A percentile compares a stretch with the other conserved stretches of the same genome.
These are phyloP conservation scores for Ptychoptera albimana DNA, from an alignment of 2,888 invertebrate species.

Conservation along the genomic window DNA sequence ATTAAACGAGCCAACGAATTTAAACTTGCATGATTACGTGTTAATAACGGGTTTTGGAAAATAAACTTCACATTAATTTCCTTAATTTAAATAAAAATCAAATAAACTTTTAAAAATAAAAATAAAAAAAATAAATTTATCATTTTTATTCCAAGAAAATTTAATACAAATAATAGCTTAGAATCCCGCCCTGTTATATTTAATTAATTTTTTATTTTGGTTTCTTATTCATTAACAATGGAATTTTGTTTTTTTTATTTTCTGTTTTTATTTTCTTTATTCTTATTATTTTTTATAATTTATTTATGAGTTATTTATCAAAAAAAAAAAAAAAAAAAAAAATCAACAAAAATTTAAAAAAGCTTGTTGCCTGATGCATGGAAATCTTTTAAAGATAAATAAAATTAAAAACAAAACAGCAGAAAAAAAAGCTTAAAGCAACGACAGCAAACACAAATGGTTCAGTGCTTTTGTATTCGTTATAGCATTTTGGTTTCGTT, in stretches of 20 bases:
- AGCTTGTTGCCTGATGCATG: neutral
- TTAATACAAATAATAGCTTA: constrained; percentile 9
- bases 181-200: constrained; percentile 9
- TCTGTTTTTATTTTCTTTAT: no score
- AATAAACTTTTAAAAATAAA: neutral
- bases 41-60: no score
- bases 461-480: no score
- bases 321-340: neutral
- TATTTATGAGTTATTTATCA: neutral
- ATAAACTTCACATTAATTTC: no score
- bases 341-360: neutral
- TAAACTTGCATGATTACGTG: no score
- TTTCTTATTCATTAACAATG: no score
- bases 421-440: neutral
- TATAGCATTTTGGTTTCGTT: no score
- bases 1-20: no score
- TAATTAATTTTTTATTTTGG: neutral
- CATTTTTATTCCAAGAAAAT: neutral
- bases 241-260: no score
- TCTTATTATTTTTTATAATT: no score
- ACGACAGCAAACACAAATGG: neutral
- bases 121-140: neutral
- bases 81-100: no score
- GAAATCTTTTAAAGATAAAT: neutral
- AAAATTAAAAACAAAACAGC: no score